Evolutionary conservation across 2,888 invertebrate genomes (phyloP).

Genomic region (Epistrophe grossulariae): DNA sequence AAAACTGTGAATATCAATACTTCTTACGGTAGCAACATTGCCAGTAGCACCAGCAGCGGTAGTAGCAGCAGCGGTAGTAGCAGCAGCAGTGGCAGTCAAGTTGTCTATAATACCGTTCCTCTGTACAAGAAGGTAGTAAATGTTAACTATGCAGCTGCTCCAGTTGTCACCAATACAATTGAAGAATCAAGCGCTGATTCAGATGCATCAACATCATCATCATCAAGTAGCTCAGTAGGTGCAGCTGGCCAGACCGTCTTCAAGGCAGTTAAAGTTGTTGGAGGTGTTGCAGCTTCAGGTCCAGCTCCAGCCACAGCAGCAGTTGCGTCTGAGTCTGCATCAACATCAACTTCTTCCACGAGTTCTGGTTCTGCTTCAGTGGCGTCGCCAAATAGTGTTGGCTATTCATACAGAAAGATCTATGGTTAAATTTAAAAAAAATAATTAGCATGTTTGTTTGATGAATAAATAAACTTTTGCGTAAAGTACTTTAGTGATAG

Average conservation of each 20-base stretch:
- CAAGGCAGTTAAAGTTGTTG: constrained; percentile 26
- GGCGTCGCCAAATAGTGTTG: constrained; percentile 1
- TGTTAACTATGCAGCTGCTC: constrained; percentile 41
- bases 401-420: constrained; percentile 52
- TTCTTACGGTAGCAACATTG: neutral
- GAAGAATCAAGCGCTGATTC: constrained; percentile 4
- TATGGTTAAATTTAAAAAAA: constrained; percentile 30
- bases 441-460: constrained; percentile 43
- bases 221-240: neutral
- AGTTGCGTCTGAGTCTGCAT: neutral
- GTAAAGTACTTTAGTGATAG: constrained; percentile 26
- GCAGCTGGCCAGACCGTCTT: neutral
- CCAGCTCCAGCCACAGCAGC: neutral
- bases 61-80: neutral
- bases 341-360: neutral
- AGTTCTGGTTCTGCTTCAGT: neutral
- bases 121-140: constrained; percentile 40
- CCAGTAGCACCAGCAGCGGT: neutral
- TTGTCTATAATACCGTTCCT: constrained; percentile 11
- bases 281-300: constrained; percentile 10
- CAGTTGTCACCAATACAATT: constrained; percentile 28
- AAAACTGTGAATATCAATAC: constrained; percentile 7
- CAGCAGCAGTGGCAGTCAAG: neutral
- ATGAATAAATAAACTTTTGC: constrained; percentile 62
- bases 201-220: neutral